A percentile compares a stretch with the other conserved stretches of the same genome.
phyloP scores from a whole-genome alignment of 2,113 vertebrate genomes.

The Xiphorhynchus elegans region DNA sequence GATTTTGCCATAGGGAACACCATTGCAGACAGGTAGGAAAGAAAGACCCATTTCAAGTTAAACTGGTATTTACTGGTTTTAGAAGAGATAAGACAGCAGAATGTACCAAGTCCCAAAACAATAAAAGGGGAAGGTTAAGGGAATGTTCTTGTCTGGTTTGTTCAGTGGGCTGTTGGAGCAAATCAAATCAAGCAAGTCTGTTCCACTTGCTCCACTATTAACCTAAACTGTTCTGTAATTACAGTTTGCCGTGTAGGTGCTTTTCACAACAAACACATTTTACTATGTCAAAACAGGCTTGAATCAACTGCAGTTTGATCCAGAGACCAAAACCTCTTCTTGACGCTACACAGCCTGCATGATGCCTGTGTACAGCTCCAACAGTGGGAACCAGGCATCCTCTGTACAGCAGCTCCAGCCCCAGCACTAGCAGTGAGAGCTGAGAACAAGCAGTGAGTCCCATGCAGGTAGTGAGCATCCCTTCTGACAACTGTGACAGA shows the following conservation, averaged over 20 bases:
- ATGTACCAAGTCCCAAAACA: not conserved
- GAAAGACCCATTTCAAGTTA: not conserved
- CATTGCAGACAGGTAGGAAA: not conserved
- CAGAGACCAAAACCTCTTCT: not conserved
- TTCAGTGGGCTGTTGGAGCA: not conserved
- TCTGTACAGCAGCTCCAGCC: not conserved
- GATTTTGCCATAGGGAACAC: not conserved
- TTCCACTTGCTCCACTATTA: not conserved
- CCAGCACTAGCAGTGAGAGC: accelerated
- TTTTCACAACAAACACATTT: slow-evolving; percentile 17
- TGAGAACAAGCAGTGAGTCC: not conserved
- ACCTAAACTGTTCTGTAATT: not conserved
- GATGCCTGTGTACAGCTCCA: accelerated
- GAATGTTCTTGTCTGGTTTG: not conserved
- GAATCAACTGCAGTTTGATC: not conserved
- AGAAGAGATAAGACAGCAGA: not conserved
- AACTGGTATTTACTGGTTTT: not conserved
- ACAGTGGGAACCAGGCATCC: accelerated
- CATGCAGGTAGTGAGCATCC: not conserved
- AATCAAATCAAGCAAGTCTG: not conserved
- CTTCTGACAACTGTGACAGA: not conserved
- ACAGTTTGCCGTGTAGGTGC: not conserved
- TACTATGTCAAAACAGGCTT: not conserved
- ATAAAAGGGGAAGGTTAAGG: not conserved
- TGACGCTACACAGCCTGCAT: accelerated